Evolutionary conservation across 2,797 vertebrate species (phyloP), one percentile per base, ranked within the genome.

Genomic region (Acanthopagrus latus): DNA sequence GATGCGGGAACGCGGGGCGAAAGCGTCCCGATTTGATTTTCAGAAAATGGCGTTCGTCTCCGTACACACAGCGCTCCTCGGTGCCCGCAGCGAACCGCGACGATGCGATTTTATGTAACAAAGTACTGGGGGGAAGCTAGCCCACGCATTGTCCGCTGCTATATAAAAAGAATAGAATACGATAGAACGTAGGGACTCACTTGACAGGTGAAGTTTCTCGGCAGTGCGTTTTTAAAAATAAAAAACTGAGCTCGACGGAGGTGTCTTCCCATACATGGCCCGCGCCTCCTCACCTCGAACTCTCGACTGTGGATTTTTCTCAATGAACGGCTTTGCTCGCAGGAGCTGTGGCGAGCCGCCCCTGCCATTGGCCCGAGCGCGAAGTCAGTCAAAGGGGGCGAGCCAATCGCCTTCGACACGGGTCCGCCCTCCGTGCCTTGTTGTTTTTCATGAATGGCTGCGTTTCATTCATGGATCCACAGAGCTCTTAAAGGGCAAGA

Each of bases 381-480:
- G 1, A 21, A 7, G 91, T 73, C 91, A 74, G 8, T 93, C 89
- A 88, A 20, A 23, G 1, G 0, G 12, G 0, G 12, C 8, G 1
- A 41, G 48, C 95, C 94, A 95, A 95, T 95, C 63, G 25, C 1
- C 23, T n/a, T 52, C 20, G 0, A 77, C 20, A 5, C 59, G 18
- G 70, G 74, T 23, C 33, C 74, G 85, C 82, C 74, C 76, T 74
- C 65, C 33, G 38, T 44, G 56, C 64, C 65, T 44, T 76, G 83
- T 78, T 85, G 5, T 81, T 93, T 94, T 95, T 95, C 95, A 95
- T 95, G 94, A 95, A 96, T 96, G 94, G 89, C 87, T 93, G 87
- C 90, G 89, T 92, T 95, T 95, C 94, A 95, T 95, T 95, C 93
- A 94, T 92, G 89, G 81, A 84, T 66, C 72, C 83, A 38, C 66